Evolutionary conservation across 64 coral and sea anemone species (phyloP).

Genomic region (Pocillopora verrucosa): DNA sequence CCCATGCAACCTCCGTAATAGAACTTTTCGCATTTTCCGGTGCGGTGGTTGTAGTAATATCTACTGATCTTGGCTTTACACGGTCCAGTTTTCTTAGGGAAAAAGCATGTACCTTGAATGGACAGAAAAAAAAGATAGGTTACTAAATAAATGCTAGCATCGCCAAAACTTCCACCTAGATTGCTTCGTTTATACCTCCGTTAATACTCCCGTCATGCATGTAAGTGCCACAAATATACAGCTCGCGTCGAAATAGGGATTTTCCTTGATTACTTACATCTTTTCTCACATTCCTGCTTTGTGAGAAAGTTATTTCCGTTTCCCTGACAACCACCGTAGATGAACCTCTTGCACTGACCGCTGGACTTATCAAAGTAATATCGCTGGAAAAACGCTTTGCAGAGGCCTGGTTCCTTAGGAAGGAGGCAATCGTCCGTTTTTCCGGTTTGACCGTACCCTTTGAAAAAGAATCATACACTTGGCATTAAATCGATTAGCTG

Average conservation of each 20-base stretch:
- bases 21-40: conserved; percentile 14
- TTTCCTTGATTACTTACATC: not conserved
- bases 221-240: too few species aligned
- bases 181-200: too few species aligned
- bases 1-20: conserved; percentile 33
- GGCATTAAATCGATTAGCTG: too few species aligned
- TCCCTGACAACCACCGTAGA: conserved; percentile 44
- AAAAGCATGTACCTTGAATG: conserved; percentile 11
- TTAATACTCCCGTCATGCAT: too few species aligned
- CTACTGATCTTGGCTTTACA: not conserved
- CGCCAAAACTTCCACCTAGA: too few species aligned
- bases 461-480: too few species aligned
- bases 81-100: not conserved
- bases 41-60: conserved; percentile 8
- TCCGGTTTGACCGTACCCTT: too few species aligned
- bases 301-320: conserved; percentile 38
- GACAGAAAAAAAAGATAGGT: not conserved
- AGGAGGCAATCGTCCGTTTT: not conserved
- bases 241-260: too few species aligned
- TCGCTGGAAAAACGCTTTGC: not conserved
- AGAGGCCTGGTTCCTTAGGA: conserved; percentile 1
- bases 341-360: conserved; percentile 22
- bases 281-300: not conserved
- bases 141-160: not conserved
- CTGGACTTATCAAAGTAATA: conserved; percentile 8